Evolutionary conservation across 2,113 vertebrate genomes (phyloP).

Genomic region (Gymnocephalus cernua): DNA sequence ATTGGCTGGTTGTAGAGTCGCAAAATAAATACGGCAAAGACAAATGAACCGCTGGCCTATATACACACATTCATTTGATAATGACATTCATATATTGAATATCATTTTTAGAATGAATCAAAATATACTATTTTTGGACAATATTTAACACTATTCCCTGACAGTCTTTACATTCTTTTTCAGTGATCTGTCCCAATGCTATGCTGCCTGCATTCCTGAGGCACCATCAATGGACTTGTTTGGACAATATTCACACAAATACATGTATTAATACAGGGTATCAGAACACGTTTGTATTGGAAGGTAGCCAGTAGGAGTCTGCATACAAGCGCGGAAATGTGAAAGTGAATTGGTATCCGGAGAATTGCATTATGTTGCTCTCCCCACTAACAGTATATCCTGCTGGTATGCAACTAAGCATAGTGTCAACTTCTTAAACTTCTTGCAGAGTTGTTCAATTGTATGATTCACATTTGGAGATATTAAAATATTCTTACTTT

Average conservation of each 20-base stretch:
- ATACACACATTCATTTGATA: constrained; percentile 37
- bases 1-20: constrained; percentile 16
- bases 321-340: neutral
- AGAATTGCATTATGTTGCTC: neutral
- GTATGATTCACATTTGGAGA: neutral
- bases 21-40: constrained; percentile 20
- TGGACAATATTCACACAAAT: neutral
- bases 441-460: neutral
- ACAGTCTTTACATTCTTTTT: constrained; percentile 57
- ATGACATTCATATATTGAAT: constrained; percentile 11
- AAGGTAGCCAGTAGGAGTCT: constrained; percentile 7
- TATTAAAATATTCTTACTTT: neutral
- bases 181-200: constrained; percentile 21
- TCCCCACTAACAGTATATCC: neutral
- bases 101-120: neutral
- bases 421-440: neutral
- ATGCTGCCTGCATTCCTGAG: constrained; percentile 12
- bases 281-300: neutral
- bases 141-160: constrained; percentile 43
- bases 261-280: neutral
- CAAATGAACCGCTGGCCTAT: constrained; percentile 13
- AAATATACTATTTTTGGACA: constrained; percentile 25
- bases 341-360: neutral
- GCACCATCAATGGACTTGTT: neutral
- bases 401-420: constrained; percentile 4